These are phyloP conservation scores for Passer montanus DNA, from an alignment of 2,113 vertebrate genomes.

Conservation along the genomic window DNA sequence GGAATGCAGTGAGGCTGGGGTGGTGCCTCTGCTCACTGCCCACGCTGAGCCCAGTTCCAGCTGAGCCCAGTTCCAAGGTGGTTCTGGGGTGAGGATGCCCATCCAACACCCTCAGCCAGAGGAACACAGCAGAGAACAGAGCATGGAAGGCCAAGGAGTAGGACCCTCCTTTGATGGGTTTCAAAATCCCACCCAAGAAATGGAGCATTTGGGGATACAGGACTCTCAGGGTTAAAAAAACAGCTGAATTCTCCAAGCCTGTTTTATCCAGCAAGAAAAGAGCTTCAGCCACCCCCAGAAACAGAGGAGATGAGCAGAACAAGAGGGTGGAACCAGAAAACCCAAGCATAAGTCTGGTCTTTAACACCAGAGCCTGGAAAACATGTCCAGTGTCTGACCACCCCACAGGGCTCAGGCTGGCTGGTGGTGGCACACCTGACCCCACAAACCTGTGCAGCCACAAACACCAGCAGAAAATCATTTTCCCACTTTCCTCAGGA, in stretches of 20 bases:
- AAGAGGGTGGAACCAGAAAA: not conserved
- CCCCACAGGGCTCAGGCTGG: not conserved
- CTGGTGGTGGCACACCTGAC: not conserved
- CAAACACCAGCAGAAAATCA: not conserved
- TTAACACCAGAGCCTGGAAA: not conserved
- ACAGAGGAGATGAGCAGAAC: not conserved
- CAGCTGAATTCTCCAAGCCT: not conserved
- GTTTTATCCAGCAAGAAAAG: not conserved
- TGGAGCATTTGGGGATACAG: not conserved
- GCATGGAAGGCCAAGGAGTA: not conserved
- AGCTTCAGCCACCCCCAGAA: not conserved
- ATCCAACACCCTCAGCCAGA: not conserved
- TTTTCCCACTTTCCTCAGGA: not conserved
- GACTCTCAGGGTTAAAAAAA: not conserved
- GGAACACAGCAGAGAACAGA: not conserved
- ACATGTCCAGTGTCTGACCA: not conserved
- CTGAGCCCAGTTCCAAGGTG: too few relatives aligned
- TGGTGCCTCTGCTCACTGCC: not conserved
- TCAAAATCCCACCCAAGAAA: not conserved
- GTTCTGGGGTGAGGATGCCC: not conserved
- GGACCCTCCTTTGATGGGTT: not conserved
- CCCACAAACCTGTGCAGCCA: not conserved
- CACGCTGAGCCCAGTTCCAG: not conserved
- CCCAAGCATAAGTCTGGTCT: fast-evolving
- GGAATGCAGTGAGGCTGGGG: not conserved